These are phyloP conservation scores for Tethea ocularis DNA, from an alignment of 2,888 invertebrate species.

Conservation along the genomic window DNA sequence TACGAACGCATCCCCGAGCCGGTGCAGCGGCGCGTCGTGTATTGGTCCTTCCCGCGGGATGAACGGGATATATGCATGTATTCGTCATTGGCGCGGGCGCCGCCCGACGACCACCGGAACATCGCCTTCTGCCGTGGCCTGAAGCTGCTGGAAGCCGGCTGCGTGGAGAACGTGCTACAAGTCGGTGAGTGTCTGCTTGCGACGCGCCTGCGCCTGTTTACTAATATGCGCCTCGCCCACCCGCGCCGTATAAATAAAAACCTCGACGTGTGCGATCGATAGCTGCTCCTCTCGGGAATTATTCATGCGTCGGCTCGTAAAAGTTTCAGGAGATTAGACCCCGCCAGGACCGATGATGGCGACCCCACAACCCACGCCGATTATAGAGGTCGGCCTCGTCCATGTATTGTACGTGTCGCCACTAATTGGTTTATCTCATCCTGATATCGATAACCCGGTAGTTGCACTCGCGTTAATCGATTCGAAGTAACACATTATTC, in stretches of 20 bases:
- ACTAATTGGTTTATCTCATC: constrained; percentile 51
- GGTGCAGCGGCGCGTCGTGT: constrained; percentile 93
- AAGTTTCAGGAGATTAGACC: constrained; percentile 77
- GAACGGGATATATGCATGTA: constrained; percentile 96
- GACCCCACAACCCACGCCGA: constrained; percentile 35
- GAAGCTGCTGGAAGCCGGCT: constrained; percentile 91
- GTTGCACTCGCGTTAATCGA: constrained; percentile 58
- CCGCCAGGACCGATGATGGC: constrained; percentile 47
- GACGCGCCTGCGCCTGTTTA: constrained; percentile 82
- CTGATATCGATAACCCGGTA: constrained; percentile 55
- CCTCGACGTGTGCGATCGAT: constrained; percentile 84
- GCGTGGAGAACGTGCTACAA: constrained; percentile 94
- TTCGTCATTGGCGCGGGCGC: constrained; percentile 87
- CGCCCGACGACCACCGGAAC: constrained; percentile 89
- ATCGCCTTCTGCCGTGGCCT: constrained; percentile 94
- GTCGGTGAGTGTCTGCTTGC: constrained; percentile 88
- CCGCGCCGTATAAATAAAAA: constrained; percentile 84
- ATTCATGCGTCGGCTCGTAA: constrained; percentile 80
- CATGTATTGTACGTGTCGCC: constrained; percentile 40
- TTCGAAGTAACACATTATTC: constrained; percentile 48
- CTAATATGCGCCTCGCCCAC: constrained; percentile 84
- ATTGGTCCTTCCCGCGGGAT: constrained; percentile 94
- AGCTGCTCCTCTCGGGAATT: constrained; percentile 82
- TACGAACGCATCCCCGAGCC: constrained; percentile 95
- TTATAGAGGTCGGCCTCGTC: constrained; percentile 29